Base-by-base conservation (phyloP, 2,797 vertebrate species). In the Thaleichthys pacificus region DNA sequence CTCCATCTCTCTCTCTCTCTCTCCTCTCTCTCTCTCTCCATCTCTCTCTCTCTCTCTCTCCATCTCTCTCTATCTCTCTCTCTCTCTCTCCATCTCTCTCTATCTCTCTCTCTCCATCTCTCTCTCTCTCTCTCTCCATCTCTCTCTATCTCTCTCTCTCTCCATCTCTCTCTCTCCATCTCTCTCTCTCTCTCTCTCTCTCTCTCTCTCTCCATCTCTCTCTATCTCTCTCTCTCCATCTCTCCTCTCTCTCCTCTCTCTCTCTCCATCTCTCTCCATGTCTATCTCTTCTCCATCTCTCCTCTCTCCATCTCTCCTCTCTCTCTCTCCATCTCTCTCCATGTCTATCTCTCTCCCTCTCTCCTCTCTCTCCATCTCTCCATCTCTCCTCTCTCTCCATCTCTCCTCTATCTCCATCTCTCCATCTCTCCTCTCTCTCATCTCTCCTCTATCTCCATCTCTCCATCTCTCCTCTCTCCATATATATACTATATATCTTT, bases 401-500 rank as follows among this genome's bases (percentile, higher is more conserved):
- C 32, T 11, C 54, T 26, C 35, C 35, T 56, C 66, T 24, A 22
- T n/a, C 26, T 61, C 19, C 58, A 49, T 30, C 95, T 94, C 86
- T 91, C 94, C 94, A 92, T 94, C 93, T 94, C 93, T 90, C 94
- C 8, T 57, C 54, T 91, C 91, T 38, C 6, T 9, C 12, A 26
- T 26, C 32, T 11, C 54, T 26, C 35, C 35, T 56, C 66, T 24
- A 22, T n/a, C 26, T 61, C 19, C 58, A 49, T 30, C 95, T 94
- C 86, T 91, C 94, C 94, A 92, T 94, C 93, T 94, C 93, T 90
- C 94, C 8, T 57, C 54, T 91, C 91, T 38, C 6, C 35, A 38
- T 38, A 38, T 38, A 38, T 38, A 8, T 38, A 7, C 8, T 5
- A 35, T 35, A 6, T 94, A 90, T 96, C 93, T 66, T 93, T 87